A percentile compares a stretch with the other conserved stretches of the same genome.
phyloP scores from a whole-genome alignment of 1,140 invertebrate genomes.

The Ephestia elutella region DNA sequence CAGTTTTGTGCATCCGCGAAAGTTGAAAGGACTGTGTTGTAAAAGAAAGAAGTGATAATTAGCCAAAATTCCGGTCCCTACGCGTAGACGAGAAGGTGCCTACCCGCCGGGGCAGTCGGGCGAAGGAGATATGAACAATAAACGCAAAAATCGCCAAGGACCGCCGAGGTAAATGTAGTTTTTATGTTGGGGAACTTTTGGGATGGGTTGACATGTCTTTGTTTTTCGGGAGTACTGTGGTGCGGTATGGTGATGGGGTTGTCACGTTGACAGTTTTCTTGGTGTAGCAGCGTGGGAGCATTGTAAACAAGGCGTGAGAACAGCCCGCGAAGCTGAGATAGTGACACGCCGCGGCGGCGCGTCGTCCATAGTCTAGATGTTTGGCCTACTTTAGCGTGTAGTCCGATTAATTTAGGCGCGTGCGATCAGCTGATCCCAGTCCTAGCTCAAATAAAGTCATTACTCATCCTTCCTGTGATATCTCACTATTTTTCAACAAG shows the following conservation, averaged over 20 bases:
- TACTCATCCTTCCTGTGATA: slow-evolving; percentile 5
- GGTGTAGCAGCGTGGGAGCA: slow-evolving; percentile 32
- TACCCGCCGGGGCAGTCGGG: slow-evolving; percentile 74
- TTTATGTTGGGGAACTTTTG: slow-evolving; percentile 53
- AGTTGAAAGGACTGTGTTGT: slow-evolving; percentile 75
- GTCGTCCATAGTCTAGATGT: slow-evolving; percentile 51
- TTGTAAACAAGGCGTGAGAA: slow-evolving; percentile 62
- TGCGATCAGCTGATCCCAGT: slow-evolving; percentile 66
- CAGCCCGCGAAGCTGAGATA: slow-evolving; percentile 31
- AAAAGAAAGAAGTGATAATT: slow-evolving; percentile 73
- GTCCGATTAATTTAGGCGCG: slow-evolving; percentile 68
- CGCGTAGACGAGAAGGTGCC: slow-evolving; percentile 76
- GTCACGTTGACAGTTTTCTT: slow-evolving; percentile 58
- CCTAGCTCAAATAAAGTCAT: slow-evolving; percentile 13
- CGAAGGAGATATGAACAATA: slow-evolving; percentile 76
- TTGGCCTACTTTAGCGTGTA: slow-evolving; percentile 68
- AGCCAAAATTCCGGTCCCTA: slow-evolving; percentile 79
- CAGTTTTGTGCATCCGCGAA: slow-evolving; percentile 74
- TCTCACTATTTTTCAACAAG: background rate
- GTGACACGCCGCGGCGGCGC: slow-evolving; percentile 36
- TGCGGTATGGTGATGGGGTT: slow-evolving; percentile 44
- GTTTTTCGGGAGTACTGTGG: slow-evolving; percentile 46
- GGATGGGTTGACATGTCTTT: slow-evolving; percentile 64
- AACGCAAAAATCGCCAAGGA: slow-evolving; percentile 76
- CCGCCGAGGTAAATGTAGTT: slow-evolving; percentile 72